Conservation (phyloP, 2,797 vertebrate species). For the Enteromius mattozi region DNA sequence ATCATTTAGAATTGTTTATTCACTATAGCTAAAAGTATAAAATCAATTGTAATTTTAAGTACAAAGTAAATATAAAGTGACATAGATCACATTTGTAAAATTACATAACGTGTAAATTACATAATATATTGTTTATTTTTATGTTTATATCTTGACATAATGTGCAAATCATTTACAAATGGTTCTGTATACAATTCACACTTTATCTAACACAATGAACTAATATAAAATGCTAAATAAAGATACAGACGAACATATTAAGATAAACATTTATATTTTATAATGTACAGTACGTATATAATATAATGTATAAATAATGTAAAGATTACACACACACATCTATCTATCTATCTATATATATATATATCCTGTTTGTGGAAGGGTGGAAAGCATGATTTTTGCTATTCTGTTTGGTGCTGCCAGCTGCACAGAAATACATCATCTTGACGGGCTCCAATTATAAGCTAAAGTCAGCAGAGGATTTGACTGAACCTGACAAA, state of each 20-base stretch:
- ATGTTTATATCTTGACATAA: not conserved
- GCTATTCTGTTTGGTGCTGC: not conserved
- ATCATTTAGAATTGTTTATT: not conserved
- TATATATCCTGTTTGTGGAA: not conserved
- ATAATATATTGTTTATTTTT: not conserved
- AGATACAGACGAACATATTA: not conserved
- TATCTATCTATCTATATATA: not conserved
- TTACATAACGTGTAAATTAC: not conserved
- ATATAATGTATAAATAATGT: no score
- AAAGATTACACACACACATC: no score
- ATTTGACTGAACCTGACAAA: constrained; percentile 15
- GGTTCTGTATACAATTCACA: not conserved
- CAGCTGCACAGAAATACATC: constrained; percentile 11
- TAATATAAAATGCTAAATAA: no score
- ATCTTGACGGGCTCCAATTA: constrained; percentile 18
- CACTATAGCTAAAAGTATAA: not conserved
- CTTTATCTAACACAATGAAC: not conserved
- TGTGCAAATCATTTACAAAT: not conserved
- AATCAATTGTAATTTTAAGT: not conserved
- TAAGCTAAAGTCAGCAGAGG: constrained; percentile 21
- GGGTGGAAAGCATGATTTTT: not conserved
- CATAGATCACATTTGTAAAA: not conserved
- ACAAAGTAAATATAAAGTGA: not conserved
- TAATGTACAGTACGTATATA: no score
- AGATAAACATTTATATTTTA: not conserved